Conservation (phyloP, 2,888 invertebrate genomes). For the Podabrus alpinus region DNA sequence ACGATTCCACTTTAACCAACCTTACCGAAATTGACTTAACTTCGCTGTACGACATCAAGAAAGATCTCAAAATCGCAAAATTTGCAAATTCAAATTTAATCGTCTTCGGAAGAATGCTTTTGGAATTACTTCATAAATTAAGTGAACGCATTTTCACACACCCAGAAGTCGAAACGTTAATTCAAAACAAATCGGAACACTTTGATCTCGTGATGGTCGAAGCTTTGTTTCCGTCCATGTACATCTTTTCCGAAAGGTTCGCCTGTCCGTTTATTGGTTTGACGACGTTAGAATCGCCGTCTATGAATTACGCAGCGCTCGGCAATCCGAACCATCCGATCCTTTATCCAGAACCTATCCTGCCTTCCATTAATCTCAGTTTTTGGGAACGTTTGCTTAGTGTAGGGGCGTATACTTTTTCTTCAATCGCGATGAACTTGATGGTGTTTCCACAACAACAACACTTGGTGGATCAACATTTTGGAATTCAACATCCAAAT, state of each 20-base stretch:
- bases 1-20: conserved; percentile 48
- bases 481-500: not conserved
- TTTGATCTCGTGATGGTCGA: conserved; percentile 50
- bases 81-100: not conserved
- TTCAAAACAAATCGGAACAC: conserved; percentile 39
- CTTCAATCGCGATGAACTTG: not conserved
- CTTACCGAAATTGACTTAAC: conserved; percentile 53
- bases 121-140: not conserved
- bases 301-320: conserved; percentile 41
- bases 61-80: not conserved
- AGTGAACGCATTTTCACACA: conserved; percentile 19
- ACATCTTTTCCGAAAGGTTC: conserved; percentile 45
- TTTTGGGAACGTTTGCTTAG: conserved; percentile 40
- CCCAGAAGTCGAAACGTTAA: conserved; percentile 43
- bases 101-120: not conserved
- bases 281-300: conserved; percentile 42
- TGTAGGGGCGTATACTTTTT: not conserved
- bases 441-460: not conserved
- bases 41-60: conserved; percentile 40
- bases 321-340: conserved; percentile 48
- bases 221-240: conserved; percentile 40
- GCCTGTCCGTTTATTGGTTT: conserved; percentile 48
- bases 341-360: conserved; percentile 45
- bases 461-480: not conserved
- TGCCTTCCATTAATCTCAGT: conserved; percentile 36